phyloP scores from a whole-genome alignment of 64 coral and sea anemone species.

The Hydrozoanthus tunicans region DNA sequence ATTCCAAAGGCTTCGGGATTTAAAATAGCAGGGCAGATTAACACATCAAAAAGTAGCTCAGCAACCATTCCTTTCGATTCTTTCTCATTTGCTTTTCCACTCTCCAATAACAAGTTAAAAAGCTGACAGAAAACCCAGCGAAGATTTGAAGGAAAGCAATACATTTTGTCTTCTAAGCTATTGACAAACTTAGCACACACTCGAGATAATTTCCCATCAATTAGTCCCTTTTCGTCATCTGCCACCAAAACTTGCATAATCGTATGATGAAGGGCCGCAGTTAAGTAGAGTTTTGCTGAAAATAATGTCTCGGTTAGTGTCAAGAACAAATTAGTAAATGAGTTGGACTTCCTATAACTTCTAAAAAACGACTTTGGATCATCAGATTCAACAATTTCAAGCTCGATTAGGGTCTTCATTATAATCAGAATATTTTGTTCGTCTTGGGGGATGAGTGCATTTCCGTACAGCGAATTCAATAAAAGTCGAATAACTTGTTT shows the following conservation, averaged over 20 bases:
- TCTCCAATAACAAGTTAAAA: conserved; percentile 61
- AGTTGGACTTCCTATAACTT: conserved; percentile 74
- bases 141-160: conserved; percentile 90
- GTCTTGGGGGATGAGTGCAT: conserved; percentile 90
- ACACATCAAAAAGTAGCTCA: conserved; percentile 84
- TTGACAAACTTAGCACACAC: conserved; percentile 80
- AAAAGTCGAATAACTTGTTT: conserved; percentile 78
- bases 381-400: conserved; percentile 72
- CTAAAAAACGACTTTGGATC: conserved; percentile 77
- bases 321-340: conserved; percentile 78
- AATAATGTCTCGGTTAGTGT: conserved; percentile 83
- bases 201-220: conserved; percentile 62
- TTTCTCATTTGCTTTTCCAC: conserved; percentile 63
- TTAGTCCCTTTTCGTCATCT: conserved; percentile 60
- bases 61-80: conserved; percentile 65
- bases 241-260: conserved; percentile 86
- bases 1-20: conserved; percentile 87
- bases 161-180: conserved; percentile 83
- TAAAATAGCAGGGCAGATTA: conserved; percentile 87
- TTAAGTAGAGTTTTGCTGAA: conserved; percentile 84
- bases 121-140: conserved; percentile 87
- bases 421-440: conserved; percentile 80
- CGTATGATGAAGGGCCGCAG: conserved; percentile 78
- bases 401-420: conserved; percentile 74
- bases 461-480: conserved; percentile 89